phyloP scores from a whole-genome alignment of 2,113 vertebrate species.

The Benitochromis conjunctus region DNA sequence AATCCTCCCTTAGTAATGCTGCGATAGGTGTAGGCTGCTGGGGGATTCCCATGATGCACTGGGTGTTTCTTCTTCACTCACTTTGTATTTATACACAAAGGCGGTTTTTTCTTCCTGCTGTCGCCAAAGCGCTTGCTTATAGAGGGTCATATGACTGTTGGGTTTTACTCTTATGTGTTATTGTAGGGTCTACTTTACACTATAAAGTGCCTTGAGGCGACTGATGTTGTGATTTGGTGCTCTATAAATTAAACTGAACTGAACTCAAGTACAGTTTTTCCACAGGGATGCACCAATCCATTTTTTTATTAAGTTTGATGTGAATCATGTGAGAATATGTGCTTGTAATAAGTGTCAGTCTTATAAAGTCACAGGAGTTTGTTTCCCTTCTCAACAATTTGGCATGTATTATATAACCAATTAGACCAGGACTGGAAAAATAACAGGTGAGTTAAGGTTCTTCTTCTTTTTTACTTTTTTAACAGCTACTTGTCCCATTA shows the following conservation, averaged over 20 bases:
- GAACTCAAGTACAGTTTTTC: background rate
- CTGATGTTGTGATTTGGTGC: background rate
- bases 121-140: background rate
- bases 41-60: too few species aligned
- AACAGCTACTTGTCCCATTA: too few species aligned
- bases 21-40: too few species aligned
- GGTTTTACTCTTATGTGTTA: background rate
- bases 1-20: too few species aligned
- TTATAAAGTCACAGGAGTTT: background rate
- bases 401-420: background rate
- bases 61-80: too few species aligned
- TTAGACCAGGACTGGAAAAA: background rate
- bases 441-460: background rate
- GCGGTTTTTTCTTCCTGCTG: background rate
- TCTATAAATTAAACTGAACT: background rate
- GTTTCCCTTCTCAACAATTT: background rate
- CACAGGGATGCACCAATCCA: background rate
- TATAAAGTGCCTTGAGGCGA: rapidly evolving
- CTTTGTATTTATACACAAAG: background rate
- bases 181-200: background rate
- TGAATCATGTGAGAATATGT: background rate
- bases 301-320: background rate
- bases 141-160: rapidly evolving
- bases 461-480: background rate
- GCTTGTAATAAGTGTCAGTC: background rate